Percentiles rank a stretch among this genome's conserved stretches.
Conservation (phyloP, 2,797 vertebrate genomes). For the Sebastes nivosus region DNA sequence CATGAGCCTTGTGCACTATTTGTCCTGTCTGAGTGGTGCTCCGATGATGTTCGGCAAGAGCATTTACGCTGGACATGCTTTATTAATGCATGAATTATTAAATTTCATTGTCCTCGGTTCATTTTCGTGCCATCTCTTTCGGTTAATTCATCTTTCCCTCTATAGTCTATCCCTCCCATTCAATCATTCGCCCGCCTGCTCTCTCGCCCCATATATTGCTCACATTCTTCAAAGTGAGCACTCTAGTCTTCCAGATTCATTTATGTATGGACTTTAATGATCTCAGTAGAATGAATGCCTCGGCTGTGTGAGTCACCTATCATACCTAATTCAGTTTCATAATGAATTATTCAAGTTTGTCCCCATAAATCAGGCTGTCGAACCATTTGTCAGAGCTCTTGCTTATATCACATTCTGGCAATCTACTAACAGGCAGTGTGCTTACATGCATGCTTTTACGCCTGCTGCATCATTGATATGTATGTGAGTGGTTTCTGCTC, state of each 20-base stretch:
- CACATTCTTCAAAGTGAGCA: constrained; percentile 49
- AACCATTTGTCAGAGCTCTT: constrained; percentile 1
- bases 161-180: not conserved
- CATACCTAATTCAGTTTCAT: constrained; percentile 24
- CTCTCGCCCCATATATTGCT: constrained; percentile 38
- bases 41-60: not conserved
- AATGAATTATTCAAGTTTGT: constrained; percentile 54
- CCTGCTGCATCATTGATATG: not conserved
- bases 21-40: not conserved
- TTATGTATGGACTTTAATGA: constrained; percentile 46
- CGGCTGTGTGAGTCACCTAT: constrained; percentile 14
- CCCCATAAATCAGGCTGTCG: constrained; percentile 17
- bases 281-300: constrained; percentile 28
- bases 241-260: constrained; percentile 33
- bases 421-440: not conserved
- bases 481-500: not conserved
- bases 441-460: not conserved
- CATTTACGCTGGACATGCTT: constrained; percentile 25
- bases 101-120: constrained; percentile 42
- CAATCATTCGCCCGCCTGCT: constrained; percentile 8
- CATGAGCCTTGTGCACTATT: not conserved
- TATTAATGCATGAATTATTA: constrained; percentile 50
- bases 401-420: not conserved
- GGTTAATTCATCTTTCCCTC: constrained; percentile 1
- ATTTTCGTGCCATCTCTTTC: constrained; percentile 22